Base-by-base conservation (phyloP, 2,888 invertebrate genomes). In the Dicranocentrus wangi region DNA sequence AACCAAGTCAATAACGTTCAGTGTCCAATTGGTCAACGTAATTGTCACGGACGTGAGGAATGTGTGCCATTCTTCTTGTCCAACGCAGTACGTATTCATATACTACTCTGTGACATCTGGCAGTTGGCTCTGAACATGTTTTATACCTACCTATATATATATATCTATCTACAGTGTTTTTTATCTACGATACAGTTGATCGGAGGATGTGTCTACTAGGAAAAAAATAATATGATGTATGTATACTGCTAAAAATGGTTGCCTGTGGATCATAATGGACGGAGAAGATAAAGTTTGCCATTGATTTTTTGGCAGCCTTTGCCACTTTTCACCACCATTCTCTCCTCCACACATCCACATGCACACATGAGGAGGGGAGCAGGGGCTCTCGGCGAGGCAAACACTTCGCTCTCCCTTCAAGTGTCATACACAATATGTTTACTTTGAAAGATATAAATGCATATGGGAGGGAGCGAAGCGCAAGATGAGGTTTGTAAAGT, bases 271-370 rank as follows among this genome's bases (percentile, higher is more conserved):
- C 73, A 73, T 65, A 73, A 73, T 39, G 63, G 65, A 25, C 32
- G 17, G 53, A 65, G 51, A 17, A 65, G 73, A 73, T 73, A 73
- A 71, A 73, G 63, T 73, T 73, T 65, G 17, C 53, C 73, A 82
- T 78, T 78, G 82, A 82, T 78, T 82, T 55, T 82, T 77, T 81
- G 80, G 73, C 81, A 81, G 65, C 63, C 61, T 21, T 8, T 60
- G 61, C 73, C 23, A 58, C 15, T 23, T 17, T 51, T 51, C 19
- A 32, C 51, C 19, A 51, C 51, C 51, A 17, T 3, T 51, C 39
- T 21, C 39, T 32, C 28, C 15, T 27, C 27, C 53, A 53, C 19
- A 53, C 53, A 53, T 21, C 10, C 53, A 13, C n/a, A 17, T 17
- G 5, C 5, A 51, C 5, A 17, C 7, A 51, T 51, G 51, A 51